phyloP scores from a whole-genome alignment of 2,113 vertebrate species.

The Arvicanthis niloticus region DNA sequence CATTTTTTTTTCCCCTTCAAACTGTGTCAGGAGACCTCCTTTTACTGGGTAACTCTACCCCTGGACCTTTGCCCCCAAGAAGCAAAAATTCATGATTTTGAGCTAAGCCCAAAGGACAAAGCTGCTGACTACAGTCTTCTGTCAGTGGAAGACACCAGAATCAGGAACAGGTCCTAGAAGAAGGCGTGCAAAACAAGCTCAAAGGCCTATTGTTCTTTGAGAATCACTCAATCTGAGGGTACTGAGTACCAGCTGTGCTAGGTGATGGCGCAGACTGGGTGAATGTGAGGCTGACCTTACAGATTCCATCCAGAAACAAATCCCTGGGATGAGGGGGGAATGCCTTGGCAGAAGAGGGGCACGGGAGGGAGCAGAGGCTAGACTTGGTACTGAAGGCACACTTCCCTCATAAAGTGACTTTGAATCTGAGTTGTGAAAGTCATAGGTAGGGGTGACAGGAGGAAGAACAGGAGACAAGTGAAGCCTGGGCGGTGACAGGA shows the following conservation, averaged over 20 bases:
- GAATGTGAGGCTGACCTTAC: not conserved
- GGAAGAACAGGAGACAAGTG: accelerated
- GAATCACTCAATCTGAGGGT: not conserved
- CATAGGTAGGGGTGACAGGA: not conserved
- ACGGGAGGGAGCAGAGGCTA: not conserved
- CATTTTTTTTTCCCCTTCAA: not conserved
- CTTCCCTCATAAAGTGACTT: constrained; percentile 7
- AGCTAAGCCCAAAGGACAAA: not conserved
- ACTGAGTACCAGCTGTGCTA: not conserved
- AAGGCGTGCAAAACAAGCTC: not conserved
- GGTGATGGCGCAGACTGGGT: not conserved
- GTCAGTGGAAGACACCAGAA: not conserved
- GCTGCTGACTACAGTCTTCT: accelerated
- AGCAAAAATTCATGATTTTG: not conserved
- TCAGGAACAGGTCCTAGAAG: not conserved
- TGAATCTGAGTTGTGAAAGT: not conserved
- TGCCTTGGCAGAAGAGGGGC: not conserved
- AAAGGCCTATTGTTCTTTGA: accelerated
- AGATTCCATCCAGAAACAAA: not conserved
- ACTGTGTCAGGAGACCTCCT: not conserved
- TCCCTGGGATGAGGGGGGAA: not conserved
- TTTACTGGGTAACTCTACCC: not conserved
- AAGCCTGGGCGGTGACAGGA: not conserved
- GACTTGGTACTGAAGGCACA: not conserved
- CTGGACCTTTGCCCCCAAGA: not conserved